Conservation (phyloP, 2,113 vertebrate species). For the Peromyscus polionotus region DNA sequence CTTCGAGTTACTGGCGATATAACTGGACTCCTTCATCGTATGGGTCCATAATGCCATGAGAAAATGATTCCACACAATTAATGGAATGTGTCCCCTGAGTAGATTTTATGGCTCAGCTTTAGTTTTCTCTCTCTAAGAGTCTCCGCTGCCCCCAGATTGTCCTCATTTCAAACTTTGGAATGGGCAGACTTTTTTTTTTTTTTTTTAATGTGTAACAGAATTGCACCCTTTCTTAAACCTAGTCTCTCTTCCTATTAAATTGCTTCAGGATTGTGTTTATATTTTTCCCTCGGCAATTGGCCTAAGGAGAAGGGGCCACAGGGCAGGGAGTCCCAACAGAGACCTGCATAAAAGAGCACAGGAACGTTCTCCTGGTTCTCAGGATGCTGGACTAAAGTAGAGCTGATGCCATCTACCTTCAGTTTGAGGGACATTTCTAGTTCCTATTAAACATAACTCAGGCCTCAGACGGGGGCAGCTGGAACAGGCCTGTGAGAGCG, state of each 20-base stretch:
- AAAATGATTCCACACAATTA: neutral
- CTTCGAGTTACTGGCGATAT: neutral
- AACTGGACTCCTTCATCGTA: neutral
- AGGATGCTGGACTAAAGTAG: neutral
- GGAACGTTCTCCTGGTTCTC: neutral
- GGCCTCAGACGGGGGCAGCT: neutral
- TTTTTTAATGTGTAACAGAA: neutral
- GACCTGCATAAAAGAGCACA: neutral
- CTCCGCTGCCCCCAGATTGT: neutral
- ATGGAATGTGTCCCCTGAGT: neutral
- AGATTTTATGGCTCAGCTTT: neutral
- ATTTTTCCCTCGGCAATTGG: neutral
- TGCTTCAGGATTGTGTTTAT: neutral
- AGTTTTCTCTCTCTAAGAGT: neutral
- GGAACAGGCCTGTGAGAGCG: neutral
- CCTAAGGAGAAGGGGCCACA: neutral
- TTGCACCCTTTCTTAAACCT: constrained; percentile 21
- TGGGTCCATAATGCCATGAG: neutral
- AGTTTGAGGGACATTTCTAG: neutral
- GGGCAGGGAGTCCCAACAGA: neutral
- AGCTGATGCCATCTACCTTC: neutral
- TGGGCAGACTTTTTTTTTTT: neutral
- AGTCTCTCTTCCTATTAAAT: neutral
- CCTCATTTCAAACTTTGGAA: constrained; percentile 11
- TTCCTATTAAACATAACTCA: neutral